Evolutionary conservation across 1,140 invertebrate genomes (phyloP).

Genomic region (Hetaerina americana): DNA sequence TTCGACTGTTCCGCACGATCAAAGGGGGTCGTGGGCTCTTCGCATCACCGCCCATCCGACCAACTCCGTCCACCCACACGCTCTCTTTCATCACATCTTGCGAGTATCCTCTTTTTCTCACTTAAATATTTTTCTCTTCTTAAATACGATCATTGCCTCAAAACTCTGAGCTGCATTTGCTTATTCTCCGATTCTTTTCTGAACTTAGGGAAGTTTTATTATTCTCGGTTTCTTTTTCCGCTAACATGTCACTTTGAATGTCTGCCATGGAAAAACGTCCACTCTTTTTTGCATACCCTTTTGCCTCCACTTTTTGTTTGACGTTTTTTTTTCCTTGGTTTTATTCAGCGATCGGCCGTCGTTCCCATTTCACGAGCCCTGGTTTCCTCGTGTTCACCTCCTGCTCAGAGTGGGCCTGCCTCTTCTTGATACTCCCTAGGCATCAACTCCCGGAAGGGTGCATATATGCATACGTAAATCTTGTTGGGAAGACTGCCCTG

Average conservation of each 20-base stretch:
- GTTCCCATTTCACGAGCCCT: too few relatives aligned
- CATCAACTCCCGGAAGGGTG: too few relatives aligned
- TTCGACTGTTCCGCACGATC: background rate
- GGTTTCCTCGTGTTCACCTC: too few relatives aligned
- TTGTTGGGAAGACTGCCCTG: too few relatives aligned
- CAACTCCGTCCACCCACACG: background rate
- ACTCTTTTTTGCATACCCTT: background rate
- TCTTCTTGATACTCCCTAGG: too few relatives aligned
- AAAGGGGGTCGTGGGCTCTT: background rate
- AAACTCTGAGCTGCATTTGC: background rate
- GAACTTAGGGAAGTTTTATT: background rate
- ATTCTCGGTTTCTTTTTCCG: background rate
- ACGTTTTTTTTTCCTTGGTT: too few relatives aligned
- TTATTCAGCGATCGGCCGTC: too few relatives aligned
- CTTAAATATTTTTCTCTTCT: background rate
- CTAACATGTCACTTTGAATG: background rate
- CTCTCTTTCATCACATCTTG: background rate
- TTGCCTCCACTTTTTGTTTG: too few relatives aligned
- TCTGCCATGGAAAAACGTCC: background rate
- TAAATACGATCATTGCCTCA: background rate
- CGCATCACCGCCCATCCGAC: background rate
- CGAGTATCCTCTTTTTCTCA: background rate
- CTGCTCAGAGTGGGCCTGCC: too few relatives aligned
- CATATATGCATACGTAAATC: too few relatives aligned
- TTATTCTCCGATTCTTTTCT: background rate